These are phyloP conservation scores for Synodontis membranacea DNA, from an alignment of 2,113 vertebrate genomes.

Conservation along the genomic window DNA sequence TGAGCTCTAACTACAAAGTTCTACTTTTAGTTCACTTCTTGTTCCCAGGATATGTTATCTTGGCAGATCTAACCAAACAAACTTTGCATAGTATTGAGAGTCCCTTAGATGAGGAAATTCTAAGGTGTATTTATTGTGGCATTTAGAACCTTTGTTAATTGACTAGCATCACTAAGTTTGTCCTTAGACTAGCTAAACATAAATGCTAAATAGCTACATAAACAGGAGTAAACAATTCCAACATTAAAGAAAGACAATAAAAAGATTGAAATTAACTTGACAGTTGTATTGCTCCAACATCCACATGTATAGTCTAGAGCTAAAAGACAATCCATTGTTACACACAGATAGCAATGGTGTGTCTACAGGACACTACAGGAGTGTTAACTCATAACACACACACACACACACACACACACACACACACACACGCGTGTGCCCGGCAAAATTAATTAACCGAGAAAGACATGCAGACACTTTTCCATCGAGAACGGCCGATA, in stretches of 20 bases:
- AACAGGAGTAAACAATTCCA: background rate
- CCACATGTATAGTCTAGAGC: background rate
- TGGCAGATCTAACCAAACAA: background rate
- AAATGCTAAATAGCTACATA: background rate
- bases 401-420: background rate
- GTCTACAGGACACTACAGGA: background rate
- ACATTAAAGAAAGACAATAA: background rate
- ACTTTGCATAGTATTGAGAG: background rate
- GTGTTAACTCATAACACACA: background rate
- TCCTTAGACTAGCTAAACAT: background rate
- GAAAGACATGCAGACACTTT: background rate
- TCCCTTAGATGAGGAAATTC: background rate
- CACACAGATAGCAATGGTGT: background rate
- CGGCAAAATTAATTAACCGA: slow-evolving; percentile 8
- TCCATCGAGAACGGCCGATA: background rate
- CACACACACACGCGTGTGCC: background rate
- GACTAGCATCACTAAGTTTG: background rate
- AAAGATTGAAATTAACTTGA: background rate
- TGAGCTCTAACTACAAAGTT: background rate
- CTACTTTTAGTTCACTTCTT: background rate
- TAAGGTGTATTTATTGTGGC: background rate
- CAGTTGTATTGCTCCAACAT: background rate
- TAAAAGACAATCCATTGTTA: background rate
- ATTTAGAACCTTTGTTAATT: background rate
- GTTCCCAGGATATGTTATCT: background rate